Evolutionary conservation across 2,888 invertebrate species (phyloP).

Genomic region (Cryptocheilus praepositus): DNA sequence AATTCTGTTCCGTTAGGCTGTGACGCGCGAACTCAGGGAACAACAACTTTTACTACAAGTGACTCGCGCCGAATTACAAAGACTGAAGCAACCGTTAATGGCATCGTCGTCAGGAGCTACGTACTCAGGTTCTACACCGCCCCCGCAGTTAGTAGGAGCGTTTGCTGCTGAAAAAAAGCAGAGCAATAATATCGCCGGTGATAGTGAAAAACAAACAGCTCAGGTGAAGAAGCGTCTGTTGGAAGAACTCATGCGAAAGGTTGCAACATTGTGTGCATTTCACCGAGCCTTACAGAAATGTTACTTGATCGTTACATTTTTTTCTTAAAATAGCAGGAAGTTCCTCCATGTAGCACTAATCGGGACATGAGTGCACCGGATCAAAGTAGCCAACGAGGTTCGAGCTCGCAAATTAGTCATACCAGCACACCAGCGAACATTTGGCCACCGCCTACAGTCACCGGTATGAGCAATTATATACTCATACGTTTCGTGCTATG

Average conservation of each 20-base stretch:
- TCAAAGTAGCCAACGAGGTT: conserved; percentile 64
- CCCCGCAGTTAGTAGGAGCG: conserved; percentile 45
- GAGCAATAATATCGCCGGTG: conserved; percentile 70
- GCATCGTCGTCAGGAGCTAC: conserved; percentile 35
- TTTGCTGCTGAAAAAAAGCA: conserved; percentile 58
- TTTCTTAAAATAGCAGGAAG: conserved; percentile 7
- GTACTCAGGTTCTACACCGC: conserved; percentile 53
- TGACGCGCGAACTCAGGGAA: conserved; percentile 68
- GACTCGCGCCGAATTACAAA: conserved; percentile 66
- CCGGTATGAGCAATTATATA: conserved; percentile 51
- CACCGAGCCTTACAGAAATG: not conserved
- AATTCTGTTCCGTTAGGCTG: conserved; percentile 50
- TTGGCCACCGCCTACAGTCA: conserved; percentile 61
- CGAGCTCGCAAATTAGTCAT: conserved; percentile 66
- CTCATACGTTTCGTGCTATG: conserved; percentile 1
- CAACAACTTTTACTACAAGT: conserved; percentile 65
- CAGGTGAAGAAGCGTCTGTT: conserved; percentile 81
- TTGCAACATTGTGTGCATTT: conserved; percentile 17
- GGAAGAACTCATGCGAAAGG: conserved; percentile 82
- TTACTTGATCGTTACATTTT: conserved; percentile 6
- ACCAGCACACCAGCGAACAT: conserved; percentile 64
- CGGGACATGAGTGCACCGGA: conserved; percentile 60
- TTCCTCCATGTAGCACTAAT: conserved; percentile 34
- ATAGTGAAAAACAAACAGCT: conserved; percentile 47
- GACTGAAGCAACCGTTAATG: conserved; percentile 63